These are phyloP conservation scores for Galago senegalensis DNA, from an alignment of 2,797 vertebrate genomes.

Conservation along the genomic window DNA sequence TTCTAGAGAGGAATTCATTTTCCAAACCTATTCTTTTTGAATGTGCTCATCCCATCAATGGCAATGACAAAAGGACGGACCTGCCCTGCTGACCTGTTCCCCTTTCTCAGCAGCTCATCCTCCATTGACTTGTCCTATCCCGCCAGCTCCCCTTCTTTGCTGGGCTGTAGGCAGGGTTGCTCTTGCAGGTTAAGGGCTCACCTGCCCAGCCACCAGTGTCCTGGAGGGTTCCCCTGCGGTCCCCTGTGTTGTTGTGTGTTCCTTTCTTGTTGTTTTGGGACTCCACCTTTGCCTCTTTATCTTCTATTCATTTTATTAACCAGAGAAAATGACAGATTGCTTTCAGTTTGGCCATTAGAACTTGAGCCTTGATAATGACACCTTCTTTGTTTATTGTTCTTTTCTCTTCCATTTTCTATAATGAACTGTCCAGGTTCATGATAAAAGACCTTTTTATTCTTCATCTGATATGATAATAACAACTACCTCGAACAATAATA, in stretches of 20 bases:
- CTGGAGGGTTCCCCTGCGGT: not conserved
- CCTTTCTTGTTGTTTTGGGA: not conserved
- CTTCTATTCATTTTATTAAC: not conserved
- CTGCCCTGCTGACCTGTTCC: not conserved
- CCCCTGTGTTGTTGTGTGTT: not conserved
- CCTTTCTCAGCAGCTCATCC: not conserved
- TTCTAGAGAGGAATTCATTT: not conserved
- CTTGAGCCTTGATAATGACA: not conserved
- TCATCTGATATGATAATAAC: not conserved
- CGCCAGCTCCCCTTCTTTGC: not conserved
- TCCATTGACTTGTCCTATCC: not conserved
- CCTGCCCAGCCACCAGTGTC: not conserved
- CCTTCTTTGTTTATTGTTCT: not conserved
- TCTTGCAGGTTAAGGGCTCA: not conserved
- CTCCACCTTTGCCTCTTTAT: not conserved
- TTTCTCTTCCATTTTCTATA: constrained; percentile 36
- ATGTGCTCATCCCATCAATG: not conserved
- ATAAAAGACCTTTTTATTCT: constrained; percentile 29
- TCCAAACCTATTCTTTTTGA: not conserved
- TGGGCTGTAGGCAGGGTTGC: not conserved
- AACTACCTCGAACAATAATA: not conserved
- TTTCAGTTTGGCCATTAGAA: not conserved
- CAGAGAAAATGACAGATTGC: not conserved
- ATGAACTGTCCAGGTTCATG: not conserved
- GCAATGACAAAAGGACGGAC: not conserved